Evolutionary conservation across 2,888 invertebrate genomes (phyloP).

Genomic region (Xylota sylvarum): DNA sequence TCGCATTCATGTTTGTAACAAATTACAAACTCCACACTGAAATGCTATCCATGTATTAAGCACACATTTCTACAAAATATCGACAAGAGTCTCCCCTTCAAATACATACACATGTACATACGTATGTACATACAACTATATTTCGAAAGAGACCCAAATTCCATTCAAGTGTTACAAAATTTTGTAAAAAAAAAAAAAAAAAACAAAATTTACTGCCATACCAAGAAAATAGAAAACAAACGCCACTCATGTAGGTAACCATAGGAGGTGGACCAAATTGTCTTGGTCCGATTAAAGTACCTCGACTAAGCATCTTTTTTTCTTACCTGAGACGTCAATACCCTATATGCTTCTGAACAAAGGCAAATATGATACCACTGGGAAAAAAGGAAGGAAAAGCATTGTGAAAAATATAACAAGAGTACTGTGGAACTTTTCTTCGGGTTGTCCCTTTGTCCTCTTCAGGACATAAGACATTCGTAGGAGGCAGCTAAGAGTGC

Average conservation of each 20-base stretch:
- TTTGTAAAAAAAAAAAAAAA: too few relatives aligned
- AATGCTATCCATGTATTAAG: not conserved
- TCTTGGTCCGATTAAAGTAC: constrained; percentile 27
- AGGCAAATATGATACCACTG: not conserved
- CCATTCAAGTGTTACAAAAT: not conserved
- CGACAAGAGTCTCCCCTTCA: not conserved
- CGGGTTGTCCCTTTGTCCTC: constrained; percentile 31
- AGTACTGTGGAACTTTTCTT: constrained; percentile 7
- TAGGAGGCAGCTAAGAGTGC: constrained; percentile 51
- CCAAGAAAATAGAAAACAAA: not conserved
- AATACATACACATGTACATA: too few relatives aligned
- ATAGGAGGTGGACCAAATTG: constrained; percentile 19
- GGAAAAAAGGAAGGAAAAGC: not conserved
- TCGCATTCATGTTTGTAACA: too few relatives aligned
- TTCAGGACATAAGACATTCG: constrained; percentile 34
- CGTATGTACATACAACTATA: too few relatives aligned
- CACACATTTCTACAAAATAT: not conserved
- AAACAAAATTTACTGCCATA: not conserved
- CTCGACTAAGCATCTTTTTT: constrained; percentile 21
- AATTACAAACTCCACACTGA: too few relatives aligned
- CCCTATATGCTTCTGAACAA: constrained; percentile 5
- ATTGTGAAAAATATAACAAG: constrained; percentile 5
- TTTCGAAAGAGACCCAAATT: not conserved
- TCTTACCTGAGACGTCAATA: constrained; percentile 18
- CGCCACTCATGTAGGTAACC: constrained; percentile 2